These are phyloP conservation scores for Mesodorylaimus sp. DNA, from an alignment of 2,888 invertebrate genomes.

Conservation along the genomic window DNA sequence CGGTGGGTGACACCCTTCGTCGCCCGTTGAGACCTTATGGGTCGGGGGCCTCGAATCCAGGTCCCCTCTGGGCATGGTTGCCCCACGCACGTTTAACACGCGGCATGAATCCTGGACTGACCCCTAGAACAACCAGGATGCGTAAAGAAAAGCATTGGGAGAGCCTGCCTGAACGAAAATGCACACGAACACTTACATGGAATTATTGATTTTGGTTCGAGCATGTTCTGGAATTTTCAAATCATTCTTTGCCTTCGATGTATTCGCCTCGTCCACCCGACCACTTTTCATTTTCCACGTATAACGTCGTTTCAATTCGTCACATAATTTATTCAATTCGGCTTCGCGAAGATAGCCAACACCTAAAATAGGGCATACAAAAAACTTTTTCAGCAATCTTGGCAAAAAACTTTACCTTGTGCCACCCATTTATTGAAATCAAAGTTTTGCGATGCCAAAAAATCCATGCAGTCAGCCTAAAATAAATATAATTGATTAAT, in stretches of 20 bases:
- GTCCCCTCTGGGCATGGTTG: too few relatives aligned
- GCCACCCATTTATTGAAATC: constrained; percentile 15
- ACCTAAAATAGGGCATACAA: background rate
- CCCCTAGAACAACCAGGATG: too few relatives aligned
- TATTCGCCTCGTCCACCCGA: background rate
- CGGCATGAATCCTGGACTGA: too few relatives aligned
- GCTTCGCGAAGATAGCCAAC: background rate
- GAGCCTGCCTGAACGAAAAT: background rate
- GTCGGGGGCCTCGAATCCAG: too few relatives aligned
- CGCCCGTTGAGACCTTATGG: too few relatives aligned
- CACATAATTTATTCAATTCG: background rate
- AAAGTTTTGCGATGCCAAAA: constrained; percentile 14
- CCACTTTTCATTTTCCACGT: constrained; percentile 1
- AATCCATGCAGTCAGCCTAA: constrained; percentile 10
- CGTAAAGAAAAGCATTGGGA: too few relatives aligned
- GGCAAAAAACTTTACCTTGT: background rate
- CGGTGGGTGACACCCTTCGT: too few relatives aligned
- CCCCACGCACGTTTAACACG: too few relatives aligned
- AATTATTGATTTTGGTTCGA: background rate
- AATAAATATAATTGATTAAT: too few relatives aligned
- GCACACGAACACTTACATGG: background rate
- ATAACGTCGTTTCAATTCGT: background rate
- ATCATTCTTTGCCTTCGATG: too few relatives aligned
- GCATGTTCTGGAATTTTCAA: background rate
- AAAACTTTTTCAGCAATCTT: background rate